These are phyloP conservation scores for Triplophysa rosa DNA, from an alignment of 2,113 vertebrate genomes.

Conservation along the genomic window DNA sequence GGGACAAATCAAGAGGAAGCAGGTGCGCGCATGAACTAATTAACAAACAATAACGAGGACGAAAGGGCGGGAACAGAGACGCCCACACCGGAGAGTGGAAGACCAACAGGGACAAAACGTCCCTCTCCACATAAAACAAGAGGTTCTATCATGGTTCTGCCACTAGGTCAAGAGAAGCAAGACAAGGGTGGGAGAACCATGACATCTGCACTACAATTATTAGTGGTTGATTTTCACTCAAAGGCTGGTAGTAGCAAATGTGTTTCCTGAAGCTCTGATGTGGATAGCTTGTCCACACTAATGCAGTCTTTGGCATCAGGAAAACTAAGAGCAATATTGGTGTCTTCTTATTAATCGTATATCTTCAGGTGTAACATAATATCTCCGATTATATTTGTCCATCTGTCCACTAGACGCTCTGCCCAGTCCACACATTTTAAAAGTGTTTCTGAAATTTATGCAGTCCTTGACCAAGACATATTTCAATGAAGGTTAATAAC, in stretches of 20 bases:
- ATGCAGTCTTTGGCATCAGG: constrained; percentile 12
- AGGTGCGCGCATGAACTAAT: too few relatives aligned
- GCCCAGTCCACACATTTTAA: constrained; percentile 36
- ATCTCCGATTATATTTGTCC: constrained; percentile 19
- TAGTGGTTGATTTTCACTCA: constrained; percentile 6
- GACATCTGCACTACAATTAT: constrained; percentile 35
- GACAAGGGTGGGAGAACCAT: too few relatives aligned
- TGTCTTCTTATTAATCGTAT: background rate
- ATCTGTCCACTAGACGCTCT: constrained; percentile 17
- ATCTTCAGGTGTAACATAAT: constrained; percentile 25
- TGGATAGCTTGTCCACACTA: constrained; percentile 29
- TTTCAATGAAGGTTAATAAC: constrained; percentile 21
- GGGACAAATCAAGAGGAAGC: too few relatives aligned
- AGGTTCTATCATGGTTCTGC: too few relatives aligned
- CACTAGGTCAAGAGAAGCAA: too few relatives aligned
- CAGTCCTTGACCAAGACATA: constrained; percentile 22
- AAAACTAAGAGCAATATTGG: background rate
- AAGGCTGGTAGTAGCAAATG: constrained; percentile 32
- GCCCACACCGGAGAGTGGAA: too few relatives aligned
- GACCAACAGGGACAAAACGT: too few relatives aligned
- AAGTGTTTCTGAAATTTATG: constrained; percentile 44
- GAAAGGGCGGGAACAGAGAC: too few relatives aligned
- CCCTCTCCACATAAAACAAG: too few relatives aligned
- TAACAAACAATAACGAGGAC: too few relatives aligned
- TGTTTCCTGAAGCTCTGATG: constrained; percentile 24